Evolutionary conservation across 2,888 invertebrate species (phyloP).

Genomic region (Malacosoma neustria): DNA sequence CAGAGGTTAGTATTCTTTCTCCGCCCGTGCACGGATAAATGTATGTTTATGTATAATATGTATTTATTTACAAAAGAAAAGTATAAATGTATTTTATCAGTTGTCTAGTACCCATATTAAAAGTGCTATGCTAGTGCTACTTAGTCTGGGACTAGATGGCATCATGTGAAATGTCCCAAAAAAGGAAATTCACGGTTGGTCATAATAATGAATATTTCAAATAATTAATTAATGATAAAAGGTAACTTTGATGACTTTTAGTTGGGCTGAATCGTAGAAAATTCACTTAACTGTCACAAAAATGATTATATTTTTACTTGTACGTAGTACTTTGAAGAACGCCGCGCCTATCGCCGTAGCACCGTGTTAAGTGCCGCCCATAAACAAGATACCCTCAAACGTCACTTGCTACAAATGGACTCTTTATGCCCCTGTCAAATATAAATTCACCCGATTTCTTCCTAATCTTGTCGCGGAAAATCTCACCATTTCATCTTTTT

Average conservation of each 20-base stretch:
- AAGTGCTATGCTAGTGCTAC: too few relatives aligned
- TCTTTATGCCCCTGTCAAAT: slow-evolving; percentile 45
- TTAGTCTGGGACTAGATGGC: too few relatives aligned
- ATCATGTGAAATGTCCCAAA: too few relatives aligned
- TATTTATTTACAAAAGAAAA: too few relatives aligned
- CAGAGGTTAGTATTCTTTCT: too few relatives aligned
- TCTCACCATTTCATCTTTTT: neutral
- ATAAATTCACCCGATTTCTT: slow-evolving; percentile 31
- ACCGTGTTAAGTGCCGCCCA: slow-evolving; percentile 46
- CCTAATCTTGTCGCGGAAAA: slow-evolving; percentile 15
- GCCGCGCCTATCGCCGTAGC: slow-evolving; percentile 30
- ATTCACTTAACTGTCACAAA: slow-evolving; percentile 41
- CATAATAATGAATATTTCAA: too few relatives aligned
- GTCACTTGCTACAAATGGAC: slow-evolving; percentile 52
- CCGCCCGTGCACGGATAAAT: too few relatives aligned
- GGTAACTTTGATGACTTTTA: slow-evolving; percentile 32
- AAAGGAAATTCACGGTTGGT: too few relatives aligned
- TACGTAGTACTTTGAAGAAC: slow-evolving; percentile 18
- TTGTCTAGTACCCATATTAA: too few relatives aligned
- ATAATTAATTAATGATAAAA: too few relatives aligned
- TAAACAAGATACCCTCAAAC: slow-evolving; percentile 48
- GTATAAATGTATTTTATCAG: too few relatives aligned
- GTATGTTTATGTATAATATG: too few relatives aligned
- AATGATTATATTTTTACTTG: slow-evolving; percentile 28
- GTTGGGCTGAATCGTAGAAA: slow-evolving; percentile 32